These are phyloP conservation scores for Forbesichthys agassizii DNA, from an alignment of 2,113 vertebrate genomes.

Conservation along the genomic window DNA sequence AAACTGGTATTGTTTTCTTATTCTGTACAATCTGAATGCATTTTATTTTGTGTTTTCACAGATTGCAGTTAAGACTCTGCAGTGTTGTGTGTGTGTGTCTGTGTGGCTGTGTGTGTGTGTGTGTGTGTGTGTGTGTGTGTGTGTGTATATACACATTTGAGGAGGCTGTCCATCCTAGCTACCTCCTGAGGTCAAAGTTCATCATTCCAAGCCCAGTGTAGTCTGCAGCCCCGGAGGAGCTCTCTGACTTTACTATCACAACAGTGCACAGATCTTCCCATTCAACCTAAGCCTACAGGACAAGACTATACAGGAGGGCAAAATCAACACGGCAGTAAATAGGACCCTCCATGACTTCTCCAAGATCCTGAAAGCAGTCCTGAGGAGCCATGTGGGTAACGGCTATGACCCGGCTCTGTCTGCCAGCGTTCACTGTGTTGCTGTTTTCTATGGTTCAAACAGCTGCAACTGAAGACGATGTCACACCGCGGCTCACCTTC, in stretches of 20 bases:
- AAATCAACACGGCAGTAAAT: conserved; percentile 31
- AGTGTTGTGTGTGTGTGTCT: conserved; percentile 15
- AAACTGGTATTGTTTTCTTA: not conserved
- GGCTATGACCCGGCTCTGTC: conserved; percentile 56
- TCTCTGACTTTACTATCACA: conserved; percentile 11
- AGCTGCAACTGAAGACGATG: conserved; percentile 62
- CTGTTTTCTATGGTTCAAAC: conserved; percentile 49
- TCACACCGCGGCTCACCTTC: conserved; percentile 79
- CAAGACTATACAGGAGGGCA: conserved; percentile 9
- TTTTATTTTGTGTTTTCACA: not conserved
- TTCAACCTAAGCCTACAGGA: conserved; percentile 34
- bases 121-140: not conserved
- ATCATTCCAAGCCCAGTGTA: conserved; percentile 34
- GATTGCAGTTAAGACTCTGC: too few relatives aligned
- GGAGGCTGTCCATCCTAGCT: conserved; percentile 34
- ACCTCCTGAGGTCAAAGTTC: conserved; percentile 48
- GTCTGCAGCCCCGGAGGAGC: conserved; percentile 24
- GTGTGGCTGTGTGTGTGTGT: not conserved
- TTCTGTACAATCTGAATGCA: conserved; percentile 19
- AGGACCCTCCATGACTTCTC: conserved; percentile 66
- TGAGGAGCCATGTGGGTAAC: conserved; percentile 55
- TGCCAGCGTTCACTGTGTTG: conserved; percentile 50
- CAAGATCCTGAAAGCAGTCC: conserved; percentile 57
- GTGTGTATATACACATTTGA: conserved; percentile 49
- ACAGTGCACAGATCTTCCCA: conserved; percentile 16